Evolutionary conservation across 92 coral and sea anemone genomes (phyloP), one percentile per base, ranked within the genome.

Genomic region (Siderastrea siderea): DNA sequence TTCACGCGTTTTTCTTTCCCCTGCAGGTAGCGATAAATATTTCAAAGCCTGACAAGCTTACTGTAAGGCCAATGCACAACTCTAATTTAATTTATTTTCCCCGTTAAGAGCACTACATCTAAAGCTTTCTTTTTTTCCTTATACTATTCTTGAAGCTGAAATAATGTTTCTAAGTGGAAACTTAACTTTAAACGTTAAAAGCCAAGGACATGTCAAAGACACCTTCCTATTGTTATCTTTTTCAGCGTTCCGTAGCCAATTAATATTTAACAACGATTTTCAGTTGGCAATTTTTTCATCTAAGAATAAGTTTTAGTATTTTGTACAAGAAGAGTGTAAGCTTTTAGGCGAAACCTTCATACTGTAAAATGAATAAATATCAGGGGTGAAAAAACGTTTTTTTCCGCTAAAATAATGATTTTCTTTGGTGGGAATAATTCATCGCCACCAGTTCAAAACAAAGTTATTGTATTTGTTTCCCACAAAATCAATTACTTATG

Each of bases 181-280:
- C 50, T 61, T 52, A 60, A 49, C 74, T 64, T 79, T 72, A 3
- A 61, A 16, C 55, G 71, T 50, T 82, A n/a, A 74, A 84, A 43
- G 60, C 61, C 46, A 70, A 82, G 5, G 47, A 73, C 6, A 63
- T 14, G 58, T 44, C 46, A 61, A 19, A 52, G 17, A 38, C 79
- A 62, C 63, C 14, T 74, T 43, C n/a, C 16, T 45, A 51, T 61
- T 73, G 72, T 73, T 49, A 7, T 62, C 50, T 12, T 51, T 52
- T 57, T 84, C 45, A 84, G 87, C 81, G 81, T 62, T 84, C 72
- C 51, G 80, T 62, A 84, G 87, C 80, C 71, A 84, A 84, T 84
- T 84, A 84, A 84, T 84, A 84, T 84, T 84, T 84, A 73, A 84
- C 81, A 47, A 62, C 71, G 53, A 73, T 58, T 63, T 74, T 74